Conservation (phyloP, 2,113 vertebrate species). For the Crocuta crocuta region DNA sequence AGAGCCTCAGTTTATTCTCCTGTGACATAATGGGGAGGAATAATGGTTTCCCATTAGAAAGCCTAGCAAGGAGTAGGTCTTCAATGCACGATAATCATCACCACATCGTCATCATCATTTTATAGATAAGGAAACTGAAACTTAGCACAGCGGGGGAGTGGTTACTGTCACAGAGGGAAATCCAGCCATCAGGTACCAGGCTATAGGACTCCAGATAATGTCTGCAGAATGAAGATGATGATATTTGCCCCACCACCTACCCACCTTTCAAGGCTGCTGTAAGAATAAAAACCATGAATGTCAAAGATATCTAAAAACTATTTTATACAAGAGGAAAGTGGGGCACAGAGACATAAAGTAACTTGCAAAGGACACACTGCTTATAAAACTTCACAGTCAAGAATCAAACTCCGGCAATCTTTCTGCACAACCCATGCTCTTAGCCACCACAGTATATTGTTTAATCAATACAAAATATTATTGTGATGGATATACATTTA, state of each 20-base stretch:
- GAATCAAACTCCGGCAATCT: neutral
- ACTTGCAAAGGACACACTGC: neutral
- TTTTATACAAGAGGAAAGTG: neutral
- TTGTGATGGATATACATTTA: neutral
- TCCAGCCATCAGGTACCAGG: neutral
- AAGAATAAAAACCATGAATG: slow-evolving; percentile 1
- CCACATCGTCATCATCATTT: neutral
- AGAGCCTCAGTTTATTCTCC: neutral
- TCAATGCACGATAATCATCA: neutral
- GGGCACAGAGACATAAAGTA: neutral
- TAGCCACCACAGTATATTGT: neutral
- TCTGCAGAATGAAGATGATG: neutral
- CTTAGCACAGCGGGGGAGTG: neutral
- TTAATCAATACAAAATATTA: slow-evolving; percentile 46
- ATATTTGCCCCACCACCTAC: neutral
- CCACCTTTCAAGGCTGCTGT: neutral
- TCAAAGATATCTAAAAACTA: neutral
- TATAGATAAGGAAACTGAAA: neutral
- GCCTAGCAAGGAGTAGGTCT: neutral
- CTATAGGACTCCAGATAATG: neutral
- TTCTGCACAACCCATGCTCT: neutral
- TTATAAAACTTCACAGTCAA: slow-evolving; percentile 11
- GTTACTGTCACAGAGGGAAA: neutral
- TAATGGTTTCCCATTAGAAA: slow-evolving; percentile 25
- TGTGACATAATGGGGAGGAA: slow-evolving; percentile 13